Evolutionary conservation across 1,140 invertebrate species (phyloP).

Genomic region (Saccostrea cuccullata): DNA sequence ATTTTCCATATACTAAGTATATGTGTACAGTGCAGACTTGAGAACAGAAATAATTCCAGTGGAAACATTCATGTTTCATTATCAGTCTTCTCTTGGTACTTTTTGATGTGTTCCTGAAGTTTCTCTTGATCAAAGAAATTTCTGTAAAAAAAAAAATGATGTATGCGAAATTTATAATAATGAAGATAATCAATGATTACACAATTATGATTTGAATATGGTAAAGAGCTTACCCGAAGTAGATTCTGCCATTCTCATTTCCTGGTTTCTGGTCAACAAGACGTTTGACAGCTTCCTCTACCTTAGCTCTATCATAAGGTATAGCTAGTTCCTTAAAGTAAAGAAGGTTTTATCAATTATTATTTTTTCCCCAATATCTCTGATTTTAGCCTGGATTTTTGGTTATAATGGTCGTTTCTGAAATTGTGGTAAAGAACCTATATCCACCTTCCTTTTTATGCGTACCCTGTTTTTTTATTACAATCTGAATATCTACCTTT

Average conservation of each 20-base stretch:
- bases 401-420: too few species aligned
- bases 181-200: too few species aligned
- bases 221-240: slow-evolving; percentile 65
- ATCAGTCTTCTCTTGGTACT: slow-evolving; percentile 7
- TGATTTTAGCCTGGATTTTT: too few species aligned
- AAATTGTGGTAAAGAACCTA: too few species aligned
- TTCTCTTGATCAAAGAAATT: slow-evolving; percentile 44
- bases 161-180: background rate
- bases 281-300: slow-evolving; percentile 60
- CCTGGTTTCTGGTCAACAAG: slow-evolving; percentile 53
- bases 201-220: background rate
- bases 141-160: background rate
- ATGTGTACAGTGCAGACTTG: background rate
- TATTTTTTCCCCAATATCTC: too few species aligned
- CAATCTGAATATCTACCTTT: too few species aligned
- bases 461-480: too few species aligned
- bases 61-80: slow-evolving; percentile 35
- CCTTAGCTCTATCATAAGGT: slow-evolving; percentile 66
- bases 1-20: background rate
- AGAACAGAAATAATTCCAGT: background rate
- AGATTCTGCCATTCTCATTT: slow-evolving; percentile 64
- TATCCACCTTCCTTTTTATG: too few species aligned
- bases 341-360: background rate
- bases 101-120: slow-evolving; percentile 41
- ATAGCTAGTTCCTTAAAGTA: slow-evolving; percentile 68